phyloP scores from a whole-genome alignment of 1,140 invertebrate genomes.

The Harlomillsia oculata region DNA sequence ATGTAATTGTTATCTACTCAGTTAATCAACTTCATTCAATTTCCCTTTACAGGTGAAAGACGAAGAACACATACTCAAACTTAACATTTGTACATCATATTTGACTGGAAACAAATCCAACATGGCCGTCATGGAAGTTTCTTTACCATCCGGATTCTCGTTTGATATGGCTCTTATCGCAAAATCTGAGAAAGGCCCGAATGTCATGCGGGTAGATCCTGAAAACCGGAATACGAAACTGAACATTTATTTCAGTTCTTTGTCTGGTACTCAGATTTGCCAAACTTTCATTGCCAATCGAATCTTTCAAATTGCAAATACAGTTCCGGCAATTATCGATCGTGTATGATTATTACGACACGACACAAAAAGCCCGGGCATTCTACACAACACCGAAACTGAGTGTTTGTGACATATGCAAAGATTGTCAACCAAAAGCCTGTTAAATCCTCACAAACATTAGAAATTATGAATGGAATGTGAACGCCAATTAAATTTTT shows the following conservation, averaged over 20 bases:
- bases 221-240: constrained; percentile 56
- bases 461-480: too few relatives aligned
- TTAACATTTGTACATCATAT: constrained; percentile 9
- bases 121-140: constrained; percentile 81
- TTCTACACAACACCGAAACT: constrained; percentile 12
- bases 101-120: constrained; percentile 48
- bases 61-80: background rate
- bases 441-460: too few relatives aligned
- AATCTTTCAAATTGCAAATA: constrained; percentile 70
- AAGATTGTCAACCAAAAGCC: constrained; percentile 2
- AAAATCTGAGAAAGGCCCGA: background rate
- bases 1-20: too few relatives aligned
- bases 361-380: constrained; percentile 7
- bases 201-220: constrained; percentile 11
- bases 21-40: too few relatives aligned
- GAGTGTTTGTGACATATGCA: constrained; percentile 20
- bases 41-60: background rate
- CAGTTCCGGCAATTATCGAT: constrained; percentile 68
- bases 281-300: constrained; percentile 60
- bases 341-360: constrained; percentile 78
- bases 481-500: too few relatives aligned
- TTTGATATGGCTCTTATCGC: constrained; percentile 47
- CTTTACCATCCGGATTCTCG: constrained; percentile 71
- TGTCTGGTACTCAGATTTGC: background rate
- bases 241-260: constrained; percentile 70